A percentile compares a stretch with the other conserved stretches of the same genome.
Evolutionary conservation across 2,113 vertebrate genomes (phyloP).

Genomic region (Hypanus sabinus): DNA sequence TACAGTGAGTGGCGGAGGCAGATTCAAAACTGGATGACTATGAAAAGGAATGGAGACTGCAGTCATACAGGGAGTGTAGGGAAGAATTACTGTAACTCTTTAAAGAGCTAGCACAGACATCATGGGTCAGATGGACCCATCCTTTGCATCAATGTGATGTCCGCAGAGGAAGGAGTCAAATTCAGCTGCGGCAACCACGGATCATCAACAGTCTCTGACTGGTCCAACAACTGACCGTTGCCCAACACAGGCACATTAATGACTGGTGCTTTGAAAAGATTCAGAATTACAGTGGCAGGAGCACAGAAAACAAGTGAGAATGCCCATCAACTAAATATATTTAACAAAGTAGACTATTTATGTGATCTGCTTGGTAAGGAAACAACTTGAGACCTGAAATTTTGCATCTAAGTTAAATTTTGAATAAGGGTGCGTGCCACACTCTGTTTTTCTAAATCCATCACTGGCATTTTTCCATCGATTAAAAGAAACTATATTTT

Average conservation of each 20-base stretch:
- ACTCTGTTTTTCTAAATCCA: no score
- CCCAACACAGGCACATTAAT: background rate
- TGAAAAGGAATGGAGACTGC: background rate
- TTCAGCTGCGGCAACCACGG: background rate
- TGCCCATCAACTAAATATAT: background rate
- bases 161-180: background rate
- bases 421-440: no score
- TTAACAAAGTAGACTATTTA: no score
- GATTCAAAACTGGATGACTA: background rate
- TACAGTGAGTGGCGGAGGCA: background rate
- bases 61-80: background rate
- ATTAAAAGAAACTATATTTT: no score
- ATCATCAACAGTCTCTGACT: background rate
- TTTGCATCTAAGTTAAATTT: no score
- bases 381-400: no score
- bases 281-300: background rate
- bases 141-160: background rate
- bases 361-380: no score
- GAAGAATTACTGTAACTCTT: background rate
- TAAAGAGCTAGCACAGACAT: background rate
- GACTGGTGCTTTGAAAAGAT: background rate
- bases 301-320: background rate
- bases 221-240: background rate
- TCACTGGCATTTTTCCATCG: no score
- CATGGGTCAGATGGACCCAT: background rate